Evolutionary conservation across 1,140 invertebrate genomes (phyloP).

Genomic region (Macrotrachela quadricornifera): DNA sequence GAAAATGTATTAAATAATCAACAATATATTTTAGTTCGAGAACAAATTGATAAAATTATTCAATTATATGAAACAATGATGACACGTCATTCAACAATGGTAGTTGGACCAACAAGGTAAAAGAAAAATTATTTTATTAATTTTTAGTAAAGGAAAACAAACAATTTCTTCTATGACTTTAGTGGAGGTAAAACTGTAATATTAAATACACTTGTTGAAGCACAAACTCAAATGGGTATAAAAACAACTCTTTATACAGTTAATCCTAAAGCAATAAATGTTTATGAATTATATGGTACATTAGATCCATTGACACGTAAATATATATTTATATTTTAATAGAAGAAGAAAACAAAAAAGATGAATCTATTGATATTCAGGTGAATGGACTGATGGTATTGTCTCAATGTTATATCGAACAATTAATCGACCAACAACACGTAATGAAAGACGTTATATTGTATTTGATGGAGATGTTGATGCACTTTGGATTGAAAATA

Average conservation of each 20-base stretch:
- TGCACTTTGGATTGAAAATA: conserved; percentile 33
- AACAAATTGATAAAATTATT: conserved; percentile 30
- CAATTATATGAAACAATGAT: conserved; percentile 34
- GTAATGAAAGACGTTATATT: conserved; percentile 27
- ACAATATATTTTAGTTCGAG: conserved; percentile 12
- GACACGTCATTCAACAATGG: conserved; percentile 35
- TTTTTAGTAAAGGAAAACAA: conserved; percentile 21
- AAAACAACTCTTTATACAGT: conserved; percentile 23
- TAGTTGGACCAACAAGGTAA: conserved; percentile 39
- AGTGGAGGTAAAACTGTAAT: conserved; percentile 37
- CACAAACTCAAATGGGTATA: conserved; percentile 38
- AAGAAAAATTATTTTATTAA: conserved; percentile 23
- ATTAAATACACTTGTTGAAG: conserved; percentile 40
- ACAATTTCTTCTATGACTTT: too few species aligned
- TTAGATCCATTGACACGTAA: conserved; percentile 31
- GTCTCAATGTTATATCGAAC: conserved; percentile 30
- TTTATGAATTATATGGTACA: conserved; percentile 31
- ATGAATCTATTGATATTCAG: conserved; percentile 12
- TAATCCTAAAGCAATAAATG: conserved; percentile 32
- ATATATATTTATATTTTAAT: conserved; percentile 15
- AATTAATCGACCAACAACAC: conserved; percentile 19
- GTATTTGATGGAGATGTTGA: conserved; percentile 32
- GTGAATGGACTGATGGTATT: conserved; percentile 43
- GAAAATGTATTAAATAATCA: conserved; percentile 15
- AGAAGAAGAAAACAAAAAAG: too few species aligned